Evolutionary conservation across 2,797 vertebrate species (phyloP), one percentile per base, ranked within the genome.

Genomic region (Xenopus petersii): DNA sequence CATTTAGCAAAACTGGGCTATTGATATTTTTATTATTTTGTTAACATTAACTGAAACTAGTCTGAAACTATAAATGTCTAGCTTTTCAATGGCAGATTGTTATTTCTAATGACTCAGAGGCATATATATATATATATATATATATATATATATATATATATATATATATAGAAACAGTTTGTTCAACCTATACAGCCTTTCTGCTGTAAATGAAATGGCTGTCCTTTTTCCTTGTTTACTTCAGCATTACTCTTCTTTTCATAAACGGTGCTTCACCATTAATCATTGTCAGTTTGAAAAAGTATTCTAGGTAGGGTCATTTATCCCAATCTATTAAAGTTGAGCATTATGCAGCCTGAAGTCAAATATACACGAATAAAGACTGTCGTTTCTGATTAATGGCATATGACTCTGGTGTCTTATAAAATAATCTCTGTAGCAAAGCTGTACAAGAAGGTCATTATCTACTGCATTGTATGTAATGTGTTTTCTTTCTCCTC

Each of bases 261-360:
- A 91, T 95, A 92, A 94, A 73, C 17, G 86, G 86, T 70, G 80
- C 87, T 89, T 89, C 66, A 79, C 91, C 94, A 96, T 98, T 93
- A 88, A 96, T 98, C 96, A 98, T 73, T 91, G 93, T 94, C 87
- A 93, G 84, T 89, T 90, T 95, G 95, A 95, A 93, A 92, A 90
- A 94, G 89, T 89, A 89, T 90, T 89, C 86, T 91, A 92, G 90
- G 93, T 92, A 93, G 88, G 93, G 93, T 95, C 93, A 93, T 94
- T 94, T 95, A 93, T 94, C 91, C 87, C 92, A 90, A 89, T 92
- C 93, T 94, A 93, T 93, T 91, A 90, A 92, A 95, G 94, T 93
- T 89, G 90, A 91, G 91, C 91, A 91, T 92, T 91, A 91, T 93
- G 91, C 91, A 88, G 88, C 92, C 89, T 88, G 74, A 70, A 87